phyloP scores from a whole-genome alignment of 2,888 invertebrate species.

The Isotomurus palustris region DNA sequence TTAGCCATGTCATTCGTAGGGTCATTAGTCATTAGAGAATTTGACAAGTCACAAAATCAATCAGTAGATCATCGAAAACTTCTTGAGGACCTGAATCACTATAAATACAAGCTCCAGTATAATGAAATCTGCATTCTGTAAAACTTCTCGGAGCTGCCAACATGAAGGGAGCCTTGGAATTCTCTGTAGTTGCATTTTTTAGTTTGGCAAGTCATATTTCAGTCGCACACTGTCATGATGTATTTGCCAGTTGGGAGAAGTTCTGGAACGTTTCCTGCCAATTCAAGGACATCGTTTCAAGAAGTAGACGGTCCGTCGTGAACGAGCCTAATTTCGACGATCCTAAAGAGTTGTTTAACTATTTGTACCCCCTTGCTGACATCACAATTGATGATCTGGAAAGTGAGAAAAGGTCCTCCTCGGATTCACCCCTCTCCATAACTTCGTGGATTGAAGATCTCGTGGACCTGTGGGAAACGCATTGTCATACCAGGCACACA shows the following conservation, averaged over 20 bases:
- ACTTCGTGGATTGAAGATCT: slow-evolving; percentile 30
- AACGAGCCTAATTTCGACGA: slow-evolving; percentile 22
- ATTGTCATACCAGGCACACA: slow-evolving; percentile 16
- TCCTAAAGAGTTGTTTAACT: slow-evolving; percentile 35
- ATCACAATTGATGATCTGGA: slow-evolving; percentile 15
- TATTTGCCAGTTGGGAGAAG: slow-evolving; percentile 20
- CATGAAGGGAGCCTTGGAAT: too few species aligned
- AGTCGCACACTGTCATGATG: slow-evolving; percentile 1
- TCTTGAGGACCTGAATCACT: too few species aligned
- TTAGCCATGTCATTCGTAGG: too few species aligned
- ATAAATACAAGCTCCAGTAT: too few species aligned
- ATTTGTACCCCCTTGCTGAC: slow-evolving; percentile 39
- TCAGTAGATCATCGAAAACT: too few species aligned
- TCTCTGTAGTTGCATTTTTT: too few species aligned
- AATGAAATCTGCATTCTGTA: too few species aligned
- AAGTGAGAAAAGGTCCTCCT: slow-evolving; percentile 11
- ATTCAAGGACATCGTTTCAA: slow-evolving; percentile 22
- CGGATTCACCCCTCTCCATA: slow-evolving; percentile 19
- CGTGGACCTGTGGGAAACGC: slow-evolving; percentile 34
- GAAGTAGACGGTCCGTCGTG: slow-evolving; percentile 16
- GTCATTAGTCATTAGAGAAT: too few species aligned
- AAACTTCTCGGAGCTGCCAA: too few species aligned
- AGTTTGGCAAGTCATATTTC: too few species aligned
- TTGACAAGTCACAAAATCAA: too few species aligned
- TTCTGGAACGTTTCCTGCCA: slow-evolving; percentile 40